These are phyloP conservation scores for Clarias fuscus DNA, from an alignment of 2,797 vertebrate species.

Conservation along the genomic window DNA sequence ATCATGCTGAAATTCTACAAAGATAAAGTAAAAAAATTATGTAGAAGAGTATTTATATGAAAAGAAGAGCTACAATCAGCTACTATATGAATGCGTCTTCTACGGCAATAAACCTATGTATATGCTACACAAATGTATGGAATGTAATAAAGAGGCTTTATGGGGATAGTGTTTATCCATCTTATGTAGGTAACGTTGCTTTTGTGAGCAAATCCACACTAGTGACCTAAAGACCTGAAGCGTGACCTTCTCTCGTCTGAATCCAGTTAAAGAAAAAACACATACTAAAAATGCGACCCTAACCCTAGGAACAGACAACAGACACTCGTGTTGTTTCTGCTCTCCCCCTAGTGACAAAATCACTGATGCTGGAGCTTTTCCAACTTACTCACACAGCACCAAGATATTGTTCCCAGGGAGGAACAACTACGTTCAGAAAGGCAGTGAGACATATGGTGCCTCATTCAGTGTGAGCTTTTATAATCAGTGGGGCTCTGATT, in stretches of 20 bases:
- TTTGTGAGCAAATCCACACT: background rate
- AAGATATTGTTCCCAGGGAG: conserved; percentile 74
- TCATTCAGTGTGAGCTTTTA: conserved; percentile 57
- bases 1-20: background rate
- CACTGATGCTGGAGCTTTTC: conserved; percentile 77
- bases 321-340: conserved; percentile 56
- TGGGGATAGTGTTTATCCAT: background rate
- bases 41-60: background rate
- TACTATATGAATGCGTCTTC: background rate
- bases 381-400: conserved; percentile 72
- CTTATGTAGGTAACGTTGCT: background rate
- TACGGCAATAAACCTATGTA: no score
- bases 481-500: conserved; percentile 57
- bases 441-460: conserved; percentile 58
- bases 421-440: conserved; percentile 64
- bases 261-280: background rate
- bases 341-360: conserved; percentile 75
- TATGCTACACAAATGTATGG: no score
- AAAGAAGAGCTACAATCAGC: background rate
- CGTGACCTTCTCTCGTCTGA: no score
- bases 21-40: background rate
- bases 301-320: background rate
- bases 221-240: background rate
- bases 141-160: background rate
- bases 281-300: background rate